Percentiles rank a stretch among this genome's conserved stretches.
Conservation (phyloP, 2,888 invertebrate genomes). For the Phortica okadai region DNA sequence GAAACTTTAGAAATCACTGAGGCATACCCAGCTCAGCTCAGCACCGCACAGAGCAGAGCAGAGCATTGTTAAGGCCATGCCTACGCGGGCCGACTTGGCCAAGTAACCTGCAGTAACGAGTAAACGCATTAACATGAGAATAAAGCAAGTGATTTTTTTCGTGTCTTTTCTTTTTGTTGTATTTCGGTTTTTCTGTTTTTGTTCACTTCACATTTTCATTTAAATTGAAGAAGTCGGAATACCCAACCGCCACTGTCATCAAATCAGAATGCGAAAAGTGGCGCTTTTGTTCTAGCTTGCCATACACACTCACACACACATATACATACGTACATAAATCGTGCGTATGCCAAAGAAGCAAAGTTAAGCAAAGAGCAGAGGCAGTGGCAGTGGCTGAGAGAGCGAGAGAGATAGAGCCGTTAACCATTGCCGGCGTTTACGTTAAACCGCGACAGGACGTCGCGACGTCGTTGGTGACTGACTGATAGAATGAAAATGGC, state of each 20-base stretch:
- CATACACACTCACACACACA: background rate
- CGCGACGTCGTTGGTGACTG: no score
- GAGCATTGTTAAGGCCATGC: background rate
- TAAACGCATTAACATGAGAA: conserved; percentile 28
- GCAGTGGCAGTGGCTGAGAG: no score
- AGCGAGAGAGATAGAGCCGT: no score
- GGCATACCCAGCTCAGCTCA: conserved; percentile 22
- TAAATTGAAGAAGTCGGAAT: conserved; percentile 12
- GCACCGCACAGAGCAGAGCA: background rate
- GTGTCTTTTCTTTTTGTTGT: background rate
- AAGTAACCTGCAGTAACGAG: background rate
- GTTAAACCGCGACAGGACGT: no score
- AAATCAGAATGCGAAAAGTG: background rate
- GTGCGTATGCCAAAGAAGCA: no score
- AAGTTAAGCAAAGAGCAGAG: no score
- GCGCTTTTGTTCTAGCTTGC: background rate
- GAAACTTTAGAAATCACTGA: conserved; percentile 33
- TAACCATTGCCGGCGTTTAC: no score
- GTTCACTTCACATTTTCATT: conserved; percentile 23
- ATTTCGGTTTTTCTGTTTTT: background rate
- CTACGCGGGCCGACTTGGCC: background rate
- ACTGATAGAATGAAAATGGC: conserved; percentile 1
- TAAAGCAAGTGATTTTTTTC: conserved; percentile 21
- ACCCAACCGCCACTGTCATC: background rate
- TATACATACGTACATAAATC: background rate